These are phyloP conservation scores for Burhinus oedicnemus DNA, from an alignment of 2,113 vertebrate genomes.

Conservation along the genomic window DNA sequence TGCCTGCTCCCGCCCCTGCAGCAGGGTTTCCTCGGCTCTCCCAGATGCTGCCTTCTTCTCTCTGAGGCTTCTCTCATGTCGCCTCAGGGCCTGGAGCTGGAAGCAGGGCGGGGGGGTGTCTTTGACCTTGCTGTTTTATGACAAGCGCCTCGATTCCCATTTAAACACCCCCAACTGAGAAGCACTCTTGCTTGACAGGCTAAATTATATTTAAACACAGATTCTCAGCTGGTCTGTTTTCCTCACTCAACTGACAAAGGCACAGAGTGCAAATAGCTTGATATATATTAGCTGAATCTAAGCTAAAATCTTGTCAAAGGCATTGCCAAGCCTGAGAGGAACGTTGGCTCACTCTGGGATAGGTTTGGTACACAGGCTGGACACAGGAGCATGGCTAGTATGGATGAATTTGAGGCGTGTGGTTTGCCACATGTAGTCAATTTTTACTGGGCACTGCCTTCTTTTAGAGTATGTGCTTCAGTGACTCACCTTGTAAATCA, in stretches of 20 bases:
- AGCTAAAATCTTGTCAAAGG: constrained; percentile 26
- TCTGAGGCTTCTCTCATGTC: background rate
- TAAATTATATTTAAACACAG: constrained; percentile 51
- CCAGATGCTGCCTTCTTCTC: background rate
- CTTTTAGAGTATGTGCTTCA: constrained; percentile 34
- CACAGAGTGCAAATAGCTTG: constrained; percentile 17
- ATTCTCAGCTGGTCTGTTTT: constrained; percentile 44
- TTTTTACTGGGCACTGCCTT: constrained; percentile 33
- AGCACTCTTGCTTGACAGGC: constrained; percentile 25
- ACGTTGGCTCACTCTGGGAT: background rate
- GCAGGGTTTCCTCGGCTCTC: background rate
- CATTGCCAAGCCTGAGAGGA: background rate
- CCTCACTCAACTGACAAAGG: constrained; percentile 38
- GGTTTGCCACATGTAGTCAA: constrained; percentile 37
- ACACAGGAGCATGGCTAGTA: background rate
- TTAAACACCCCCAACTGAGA: background rate
- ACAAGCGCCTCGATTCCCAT: background rate
- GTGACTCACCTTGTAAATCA: constrained; percentile 63
- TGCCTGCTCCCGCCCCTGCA: accelerated
- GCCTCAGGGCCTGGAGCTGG: background rate
- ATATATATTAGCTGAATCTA: constrained; percentile 28
- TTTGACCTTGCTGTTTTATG: background rate
- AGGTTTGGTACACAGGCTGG: background rate
- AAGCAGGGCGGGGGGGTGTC: background rate
- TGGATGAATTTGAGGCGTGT: constrained; percentile 6